These are phyloP conservation scores for Synodontis membranacea DNA, from an alignment of 2,113 vertebrate genomes.

Conservation along the genomic window DNA sequence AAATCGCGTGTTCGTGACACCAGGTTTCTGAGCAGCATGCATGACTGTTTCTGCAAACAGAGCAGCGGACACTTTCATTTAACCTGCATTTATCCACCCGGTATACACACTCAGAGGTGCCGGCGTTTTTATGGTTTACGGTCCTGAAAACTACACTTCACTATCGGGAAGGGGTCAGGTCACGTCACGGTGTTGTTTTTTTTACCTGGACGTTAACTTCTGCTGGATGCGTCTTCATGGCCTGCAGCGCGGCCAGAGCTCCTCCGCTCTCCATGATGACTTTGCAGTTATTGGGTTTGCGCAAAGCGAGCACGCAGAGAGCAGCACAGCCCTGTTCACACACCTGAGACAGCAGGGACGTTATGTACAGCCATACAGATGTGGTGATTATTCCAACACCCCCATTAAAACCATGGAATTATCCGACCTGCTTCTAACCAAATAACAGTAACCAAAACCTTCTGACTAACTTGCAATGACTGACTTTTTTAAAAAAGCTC, in stretches of 20 bases:
- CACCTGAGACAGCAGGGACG: slow-evolving; percentile 71
- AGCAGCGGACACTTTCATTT: slow-evolving; percentile 9
- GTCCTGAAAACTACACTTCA: background rate
- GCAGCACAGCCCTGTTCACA: slow-evolving; percentile 92
- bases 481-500: background rate
- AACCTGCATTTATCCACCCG: background rate
- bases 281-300: slow-evolving; percentile 88
- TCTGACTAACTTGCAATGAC: background rate
- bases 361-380: background rate
- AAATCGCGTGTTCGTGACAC: slow-evolving; percentile 78
- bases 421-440: background rate
- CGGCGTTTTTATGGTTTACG: background rate
- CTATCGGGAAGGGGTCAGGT: background rate
- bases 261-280: slow-evolving; percentile 89
- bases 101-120: background rate
- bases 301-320: slow-evolving; percentile 83
- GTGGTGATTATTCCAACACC: background rate
- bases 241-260: slow-evolving; percentile 81
- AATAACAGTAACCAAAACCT: background rate
- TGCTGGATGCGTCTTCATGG: slow-evolving; percentile 84
- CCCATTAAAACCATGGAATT: background rate
- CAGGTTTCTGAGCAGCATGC: slow-evolving; percentile 92
- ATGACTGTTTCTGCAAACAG: slow-evolving; percentile 84
- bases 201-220: slow-evolving; percentile 84
- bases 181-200: background rate